A percentile compares a stretch with the other conserved stretches of the same genome.
phyloP scores from a whole-genome alignment of 1,140 invertebrate species.

The Intoshia linei region DNA sequence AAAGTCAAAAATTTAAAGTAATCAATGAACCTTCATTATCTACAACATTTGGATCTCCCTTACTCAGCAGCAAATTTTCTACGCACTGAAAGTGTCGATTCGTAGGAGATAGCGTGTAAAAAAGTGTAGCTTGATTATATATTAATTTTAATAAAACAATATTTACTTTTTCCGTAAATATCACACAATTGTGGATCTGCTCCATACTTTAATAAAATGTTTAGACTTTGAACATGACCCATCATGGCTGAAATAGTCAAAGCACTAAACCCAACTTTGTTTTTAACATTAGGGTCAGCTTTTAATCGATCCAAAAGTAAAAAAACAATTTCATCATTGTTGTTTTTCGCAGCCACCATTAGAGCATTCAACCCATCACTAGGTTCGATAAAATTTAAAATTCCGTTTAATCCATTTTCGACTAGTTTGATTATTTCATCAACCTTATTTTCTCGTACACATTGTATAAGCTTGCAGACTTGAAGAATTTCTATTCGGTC shows the following conservation, averaged over 20 bases:
- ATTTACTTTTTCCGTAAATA: constrained; percentile 16
- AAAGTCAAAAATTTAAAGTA: too few relatives aligned
- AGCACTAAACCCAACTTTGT: too few relatives aligned
- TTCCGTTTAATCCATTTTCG: constrained; percentile 15
- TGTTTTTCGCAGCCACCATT: constrained; percentile 10
- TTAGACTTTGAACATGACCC: constrained; percentile 17
- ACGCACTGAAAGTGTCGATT: too few relatives aligned
- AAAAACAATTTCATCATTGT: constrained; percentile 6
- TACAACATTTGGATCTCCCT: constrained; percentile 17
- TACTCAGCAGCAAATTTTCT: constrained; percentile 13
- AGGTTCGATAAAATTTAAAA: constrained; percentile 22
- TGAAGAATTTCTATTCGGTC: constrained; percentile 17
- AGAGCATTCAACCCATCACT: constrained; percentile 18
- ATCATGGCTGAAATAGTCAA: constrained; percentile 17
- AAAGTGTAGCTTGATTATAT: too few relatives aligned
- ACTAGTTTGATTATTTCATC: constrained; percentile 17
- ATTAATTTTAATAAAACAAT: too few relatives aligned
- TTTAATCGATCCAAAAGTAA: constrained; percentile 1
- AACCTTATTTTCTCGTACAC: constrained; percentile 16
- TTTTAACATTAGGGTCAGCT: not conserved
- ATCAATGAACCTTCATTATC: constrained; percentile 10
- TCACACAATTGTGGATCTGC: constrained; percentile 19
- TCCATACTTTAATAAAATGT: constrained; percentile 15
- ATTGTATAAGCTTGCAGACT: constrained; percentile 21
- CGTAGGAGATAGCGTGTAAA: too few relatives aligned